A percentile compares a stretch with the other conserved stretches of the same genome.
These are phyloP conservation scores for Homarus gammarus DNA, from an alignment of 2,888 invertebrate genomes.

Conservation along the genomic window DNA sequence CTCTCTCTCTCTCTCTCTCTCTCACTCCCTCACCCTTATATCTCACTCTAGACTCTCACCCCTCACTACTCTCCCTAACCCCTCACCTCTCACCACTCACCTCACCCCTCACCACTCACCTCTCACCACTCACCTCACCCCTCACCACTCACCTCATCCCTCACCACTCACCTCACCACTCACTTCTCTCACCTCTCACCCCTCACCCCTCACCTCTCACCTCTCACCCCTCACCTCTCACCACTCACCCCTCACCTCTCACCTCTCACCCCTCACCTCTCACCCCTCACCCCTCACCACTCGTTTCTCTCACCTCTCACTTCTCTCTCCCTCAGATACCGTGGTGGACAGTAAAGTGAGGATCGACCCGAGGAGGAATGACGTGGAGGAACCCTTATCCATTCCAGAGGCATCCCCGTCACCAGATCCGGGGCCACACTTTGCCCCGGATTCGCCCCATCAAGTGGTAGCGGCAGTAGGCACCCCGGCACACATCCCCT, in stretches of 20 bases:
- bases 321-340: not conserved
- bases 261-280: no score
- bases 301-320: not conserved
- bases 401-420: slow-evolving; percentile 20
- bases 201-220: no score
- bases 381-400: slow-evolving; percentile 6
- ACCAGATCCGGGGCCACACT: slow-evolving; percentile 48
- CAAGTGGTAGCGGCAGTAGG: slow-evolving; percentile 61
- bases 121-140: no score
- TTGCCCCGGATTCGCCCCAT: slow-evolving; percentile 57
- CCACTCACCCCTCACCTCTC: no score
- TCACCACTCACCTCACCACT: no score
- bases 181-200: no score
- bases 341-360: slow-evolving; percentile 28
- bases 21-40: not conserved
- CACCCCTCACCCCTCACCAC: not conserved
- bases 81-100: no score
- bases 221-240: no score
- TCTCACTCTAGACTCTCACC: not conserved
- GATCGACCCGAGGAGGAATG: slow-evolving; percentile 27
- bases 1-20: not conserved
- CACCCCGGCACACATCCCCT: slow-evolving; percentile 60
- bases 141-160: no score
- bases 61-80: not conserved
- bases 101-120: no score